Evolutionary conservation across 2,888 invertebrate species (phyloP).

Genomic region (Drosophila phalerata): DNA sequence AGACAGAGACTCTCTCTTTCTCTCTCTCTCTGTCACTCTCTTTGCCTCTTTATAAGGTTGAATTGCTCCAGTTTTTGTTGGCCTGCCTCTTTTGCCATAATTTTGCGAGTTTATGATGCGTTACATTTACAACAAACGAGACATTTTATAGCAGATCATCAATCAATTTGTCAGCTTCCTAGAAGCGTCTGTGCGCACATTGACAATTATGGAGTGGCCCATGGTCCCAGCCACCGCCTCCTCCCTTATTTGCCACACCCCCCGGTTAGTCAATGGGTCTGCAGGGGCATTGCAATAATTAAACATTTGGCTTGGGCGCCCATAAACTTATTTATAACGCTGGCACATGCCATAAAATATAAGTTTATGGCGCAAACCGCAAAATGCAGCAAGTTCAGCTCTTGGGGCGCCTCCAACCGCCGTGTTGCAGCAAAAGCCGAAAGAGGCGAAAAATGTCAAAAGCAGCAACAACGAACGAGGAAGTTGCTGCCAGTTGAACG

Average conservation of each 20-base stretch:
- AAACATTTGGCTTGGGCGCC: constrained; percentile 63
- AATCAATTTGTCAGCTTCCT: constrained; percentile 83
- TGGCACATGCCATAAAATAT: constrained; percentile 69
- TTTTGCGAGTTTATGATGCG: constrained; percentile 83
- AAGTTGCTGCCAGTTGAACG: constrained; percentile 46
- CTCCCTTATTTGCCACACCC: constrained; percentile 27
- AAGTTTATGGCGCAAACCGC: constrained; percentile 73
- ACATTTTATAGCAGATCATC: constrained; percentile 84
- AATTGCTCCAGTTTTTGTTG: constrained; percentile 53
- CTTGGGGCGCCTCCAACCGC: constrained; percentile 16
- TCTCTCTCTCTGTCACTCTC: constrained; percentile 14
- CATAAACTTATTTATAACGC: constrained; percentile 72
- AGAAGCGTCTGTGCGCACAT: constrained; percentile 57
- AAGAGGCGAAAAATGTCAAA: constrained; percentile 56
- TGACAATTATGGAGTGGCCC: constrained; percentile 60
- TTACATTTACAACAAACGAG: constrained; percentile 84
- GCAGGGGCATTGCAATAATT: constrained; percentile 53
- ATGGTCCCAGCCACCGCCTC: neutral
- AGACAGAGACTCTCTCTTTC: too few relatives aligned
- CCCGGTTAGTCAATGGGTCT: neutral
- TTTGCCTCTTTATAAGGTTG: constrained; percentile 5
- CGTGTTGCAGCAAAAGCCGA: constrained; percentile 15
- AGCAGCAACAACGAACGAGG: constrained; percentile 42
- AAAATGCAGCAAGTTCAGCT: constrained; percentile 44
- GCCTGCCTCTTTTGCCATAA: constrained; percentile 61